phyloP scores from a whole-genome alignment of 2,888 invertebrate genomes.

The Calameuta pallipes region DNA sequence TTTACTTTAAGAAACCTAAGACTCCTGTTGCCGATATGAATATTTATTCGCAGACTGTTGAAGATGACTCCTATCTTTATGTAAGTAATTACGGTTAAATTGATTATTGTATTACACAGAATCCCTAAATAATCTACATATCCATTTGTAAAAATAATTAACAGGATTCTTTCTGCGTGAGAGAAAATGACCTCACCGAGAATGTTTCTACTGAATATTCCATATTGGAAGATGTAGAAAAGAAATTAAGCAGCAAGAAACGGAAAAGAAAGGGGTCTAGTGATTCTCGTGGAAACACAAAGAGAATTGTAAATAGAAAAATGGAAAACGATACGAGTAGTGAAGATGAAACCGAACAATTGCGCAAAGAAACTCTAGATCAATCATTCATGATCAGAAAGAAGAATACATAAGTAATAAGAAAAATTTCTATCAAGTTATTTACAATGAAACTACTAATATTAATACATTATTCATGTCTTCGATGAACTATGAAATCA shows the following conservation, averaged over 20 bases:
- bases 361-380: conserved; percentile 45
- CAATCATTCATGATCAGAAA: conserved; percentile 33
- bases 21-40: conserved; percentile 26
- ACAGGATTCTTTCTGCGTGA: conserved; percentile 57
- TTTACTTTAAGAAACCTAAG: conserved; percentile 35
- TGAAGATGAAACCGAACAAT: conserved; percentile 52
- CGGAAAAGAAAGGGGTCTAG: conserved; percentile 31
- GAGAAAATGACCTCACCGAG: conserved; percentile 30
- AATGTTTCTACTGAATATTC: conserved; percentile 24
- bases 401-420: too few relatives aligned
- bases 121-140: background rate
- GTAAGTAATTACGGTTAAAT: conserved; percentile 39
- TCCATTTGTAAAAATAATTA: conserved; percentile 21
- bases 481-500: too few relatives aligned
- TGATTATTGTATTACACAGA: background rate
- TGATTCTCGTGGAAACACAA: conserved; percentile 20
- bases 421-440: too few relatives aligned
- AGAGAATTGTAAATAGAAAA: conserved; percentile 22
- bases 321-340: conserved; percentile 39
- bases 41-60: conserved; percentile 46
- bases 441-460: too few relatives aligned
- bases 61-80: conserved; percentile 46
- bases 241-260: conserved; percentile 29
- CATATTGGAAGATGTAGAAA: conserved; percentile 40
- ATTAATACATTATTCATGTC: too few relatives aligned